phyloP scores from a whole-genome alignment of 2,113 vertebrate species.

The Oceanites oceanicus region DNA sequence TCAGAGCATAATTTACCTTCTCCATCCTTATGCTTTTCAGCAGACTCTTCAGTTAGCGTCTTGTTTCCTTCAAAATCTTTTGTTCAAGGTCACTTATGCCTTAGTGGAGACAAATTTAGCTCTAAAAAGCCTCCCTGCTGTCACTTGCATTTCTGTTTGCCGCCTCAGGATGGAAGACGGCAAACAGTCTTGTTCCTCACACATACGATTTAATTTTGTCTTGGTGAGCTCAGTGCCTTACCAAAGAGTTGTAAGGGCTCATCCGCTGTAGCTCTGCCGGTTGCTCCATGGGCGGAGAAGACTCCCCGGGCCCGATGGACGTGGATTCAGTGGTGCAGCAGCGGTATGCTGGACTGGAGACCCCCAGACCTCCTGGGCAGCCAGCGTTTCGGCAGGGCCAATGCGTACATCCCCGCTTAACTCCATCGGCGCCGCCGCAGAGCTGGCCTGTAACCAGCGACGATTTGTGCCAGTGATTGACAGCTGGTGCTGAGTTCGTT shows the following conservation, averaged over 20 bases:
- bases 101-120: background rate
- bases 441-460: background rate
- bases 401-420: rapidly evolving
- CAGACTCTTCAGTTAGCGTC: background rate
- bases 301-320: rapidly evolving
- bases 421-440: rapidly evolving
- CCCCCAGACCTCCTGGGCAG: background rate
- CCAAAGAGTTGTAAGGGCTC: background rate
- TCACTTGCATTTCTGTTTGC: background rate
- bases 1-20: background rate
- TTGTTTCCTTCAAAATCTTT: background rate
- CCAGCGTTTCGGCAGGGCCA: background rate
- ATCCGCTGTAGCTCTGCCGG: background rate
- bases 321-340: rapidly evolving
- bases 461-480: rapidly evolving
- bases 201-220: background rate
- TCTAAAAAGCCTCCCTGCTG: constrained; percentile 6
- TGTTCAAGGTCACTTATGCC: background rate
- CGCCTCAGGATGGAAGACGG: background rate
- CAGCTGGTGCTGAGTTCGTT: rapidly evolving
- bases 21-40: background rate
- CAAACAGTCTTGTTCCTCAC: rapidly evolving
- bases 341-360: background rate
- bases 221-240: background rate
- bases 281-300: background rate